phyloP scores from a whole-genome alignment of 2,113 vertebrate species.

The Procavia capensis region DNA sequence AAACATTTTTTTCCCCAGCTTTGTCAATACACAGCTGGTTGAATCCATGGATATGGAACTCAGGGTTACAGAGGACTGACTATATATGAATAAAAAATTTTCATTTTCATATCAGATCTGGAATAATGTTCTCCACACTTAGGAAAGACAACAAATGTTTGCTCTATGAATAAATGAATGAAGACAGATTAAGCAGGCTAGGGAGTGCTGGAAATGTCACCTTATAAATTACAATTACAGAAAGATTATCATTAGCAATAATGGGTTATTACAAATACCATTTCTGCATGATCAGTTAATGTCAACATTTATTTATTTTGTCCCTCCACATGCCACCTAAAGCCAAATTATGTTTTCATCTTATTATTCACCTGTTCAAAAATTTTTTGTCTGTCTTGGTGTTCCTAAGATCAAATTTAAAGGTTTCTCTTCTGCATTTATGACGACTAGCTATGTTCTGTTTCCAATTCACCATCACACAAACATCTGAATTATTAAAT shows the following conservation, averaged over 20 bases:
- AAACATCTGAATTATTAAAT: background rate
- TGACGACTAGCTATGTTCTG: conserved; percentile 22
- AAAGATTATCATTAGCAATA: conserved; percentile 67
- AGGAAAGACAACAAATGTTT: conserved; percentile 7
- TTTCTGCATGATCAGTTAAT: conserved; percentile 60
- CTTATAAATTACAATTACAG: conserved; percentile 33
- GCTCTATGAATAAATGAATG: conserved; percentile 22
- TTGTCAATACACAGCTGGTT: no score
- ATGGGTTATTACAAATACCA: conserved; percentile 66
- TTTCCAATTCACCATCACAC: background rate
- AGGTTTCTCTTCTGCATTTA: background rate
- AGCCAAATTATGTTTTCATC: conserved; percentile 47
- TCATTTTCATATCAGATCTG: conserved; percentile 52
- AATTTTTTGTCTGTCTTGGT: background rate
- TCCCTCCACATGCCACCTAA: conserved; percentile 28
- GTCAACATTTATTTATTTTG: conserved; percentile 64
- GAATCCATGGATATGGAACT: no score
- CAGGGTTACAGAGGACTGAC: no score
- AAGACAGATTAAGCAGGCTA: background rate
- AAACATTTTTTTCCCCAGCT: no score
- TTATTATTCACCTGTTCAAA: conserved; percentile 39
- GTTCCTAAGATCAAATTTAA: conserved; percentile 43
- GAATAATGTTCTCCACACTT: background rate
- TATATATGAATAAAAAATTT: background rate
- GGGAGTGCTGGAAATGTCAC: conserved; percentile 24